These are phyloP conservation scores for Sarcophaga peregrina DNA, from an alignment of 1,140 invertebrate genomes.

Conservation along the genomic window DNA sequence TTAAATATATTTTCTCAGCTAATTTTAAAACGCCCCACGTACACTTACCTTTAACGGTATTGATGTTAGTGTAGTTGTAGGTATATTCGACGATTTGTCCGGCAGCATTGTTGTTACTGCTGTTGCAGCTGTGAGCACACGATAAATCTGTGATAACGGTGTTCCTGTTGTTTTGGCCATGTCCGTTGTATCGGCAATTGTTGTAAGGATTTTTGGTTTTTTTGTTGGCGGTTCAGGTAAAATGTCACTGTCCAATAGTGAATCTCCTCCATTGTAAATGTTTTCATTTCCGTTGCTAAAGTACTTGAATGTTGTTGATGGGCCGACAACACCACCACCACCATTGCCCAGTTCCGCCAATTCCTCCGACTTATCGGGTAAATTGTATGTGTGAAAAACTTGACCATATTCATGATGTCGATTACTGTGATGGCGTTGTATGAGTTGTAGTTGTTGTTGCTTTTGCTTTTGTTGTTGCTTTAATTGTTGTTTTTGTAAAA, in stretches of 20 bases:
- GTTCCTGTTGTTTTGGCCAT: constrained; percentile 37
- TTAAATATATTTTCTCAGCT: too few species aligned
- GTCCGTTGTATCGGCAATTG: constrained; percentile 27
- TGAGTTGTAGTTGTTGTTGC: constrained; percentile 8
- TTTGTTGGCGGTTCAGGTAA: constrained; percentile 64
- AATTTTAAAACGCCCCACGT: not conserved
- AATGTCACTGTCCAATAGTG: constrained; percentile 65
- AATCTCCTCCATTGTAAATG: constrained; percentile 55
- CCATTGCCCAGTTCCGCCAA: not conserved
- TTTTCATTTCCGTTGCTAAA: constrained; percentile 44
- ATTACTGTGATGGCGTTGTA: constrained; percentile 47
- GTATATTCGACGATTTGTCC: not conserved
- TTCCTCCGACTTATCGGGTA: not conserved
- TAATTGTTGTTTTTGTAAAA: not conserved
- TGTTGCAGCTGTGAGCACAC: not conserved
- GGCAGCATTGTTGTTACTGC: not conserved
- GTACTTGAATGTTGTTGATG: constrained; percentile 26
- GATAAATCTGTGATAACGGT: constrained; percentile 14
- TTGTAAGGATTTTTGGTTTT: constrained; percentile 51
- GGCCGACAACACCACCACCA: not conserved
- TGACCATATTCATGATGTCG: constrained; percentile 47
- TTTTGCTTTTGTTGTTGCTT: constrained; percentile 20
- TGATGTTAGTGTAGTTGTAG: not conserved
- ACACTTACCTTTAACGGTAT: constrained; percentile 28
- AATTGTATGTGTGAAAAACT: constrained; percentile 33